phyloP scores from a whole-genome alignment of 2,888 invertebrate species.

The Petrophora chlorosata region DNA sequence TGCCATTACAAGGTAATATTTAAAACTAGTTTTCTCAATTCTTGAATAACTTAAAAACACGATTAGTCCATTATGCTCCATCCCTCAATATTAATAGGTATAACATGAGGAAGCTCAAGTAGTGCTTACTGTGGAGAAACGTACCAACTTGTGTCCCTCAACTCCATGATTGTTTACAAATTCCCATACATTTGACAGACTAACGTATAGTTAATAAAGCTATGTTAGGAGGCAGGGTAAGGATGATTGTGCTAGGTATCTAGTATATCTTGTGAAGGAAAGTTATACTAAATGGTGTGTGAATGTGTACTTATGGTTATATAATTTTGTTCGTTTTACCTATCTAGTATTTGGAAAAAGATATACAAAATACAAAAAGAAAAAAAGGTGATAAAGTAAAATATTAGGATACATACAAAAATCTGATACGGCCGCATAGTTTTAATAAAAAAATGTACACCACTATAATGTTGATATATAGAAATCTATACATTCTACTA shows the following conservation, averaged over 20 bases:
- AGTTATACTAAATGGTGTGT: conserved; percentile 46
- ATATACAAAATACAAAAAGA: too few species aligned
- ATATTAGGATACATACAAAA: too few species aligned
- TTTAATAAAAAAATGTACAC: too few species aligned
- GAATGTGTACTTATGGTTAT: conserved; percentile 13
- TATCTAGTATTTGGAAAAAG: too few species aligned
- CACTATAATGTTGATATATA: too few species aligned
- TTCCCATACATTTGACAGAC: conserved; percentile 22
- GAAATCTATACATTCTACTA: too few species aligned
- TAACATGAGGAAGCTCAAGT: conserved; percentile 36
- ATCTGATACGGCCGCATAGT: too few species aligned
- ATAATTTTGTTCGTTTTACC: too few species aligned
- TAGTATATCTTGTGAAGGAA: conserved; percentile 68
- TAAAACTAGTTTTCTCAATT: background rate
- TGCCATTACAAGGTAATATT: too few species aligned
- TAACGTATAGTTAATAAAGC: conserved; percentile 48
- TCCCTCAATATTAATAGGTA: conserved; percentile 37
- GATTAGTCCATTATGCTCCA: conserved; percentile 7
- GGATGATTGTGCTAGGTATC: conserved; percentile 75
- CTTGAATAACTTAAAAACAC: conserved; percentile 9
- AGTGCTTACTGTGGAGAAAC: conserved; percentile 42
- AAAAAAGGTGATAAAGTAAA: too few species aligned
- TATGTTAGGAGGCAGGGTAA: conserved; percentile 67
- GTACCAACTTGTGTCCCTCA: background rate
- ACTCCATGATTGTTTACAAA: conserved; percentile 5